Evolutionary conservation across 1,140 invertebrate species (phyloP).

Genomic region (Parasteatoda tepidariorum): DNA sequence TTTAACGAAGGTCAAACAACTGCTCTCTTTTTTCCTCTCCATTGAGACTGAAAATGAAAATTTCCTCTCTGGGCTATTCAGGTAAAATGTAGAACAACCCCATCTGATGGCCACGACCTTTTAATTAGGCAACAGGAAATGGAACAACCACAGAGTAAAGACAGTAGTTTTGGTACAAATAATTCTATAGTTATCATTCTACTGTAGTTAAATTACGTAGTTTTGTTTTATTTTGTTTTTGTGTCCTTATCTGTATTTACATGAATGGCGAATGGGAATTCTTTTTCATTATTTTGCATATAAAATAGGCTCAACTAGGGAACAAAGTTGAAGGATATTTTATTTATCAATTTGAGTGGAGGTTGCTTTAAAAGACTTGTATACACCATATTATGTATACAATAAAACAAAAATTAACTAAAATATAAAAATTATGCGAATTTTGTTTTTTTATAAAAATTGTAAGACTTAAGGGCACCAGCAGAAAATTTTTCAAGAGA

Average conservation of each 20-base stretch:
- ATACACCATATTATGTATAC: too few species aligned
- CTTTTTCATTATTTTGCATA: too few species aligned
- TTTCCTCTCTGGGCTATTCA: conserved; percentile 28
- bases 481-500: too few species aligned
- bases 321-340: too few species aligned
- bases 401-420: too few species aligned
- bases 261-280: too few species aligned
- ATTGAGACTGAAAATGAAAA: conserved; percentile 34
- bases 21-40: conserved; percentile 31
- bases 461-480: too few species aligned
- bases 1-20: conserved; percentile 41
- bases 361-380: too few species aligned
- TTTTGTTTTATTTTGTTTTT: not conserved
- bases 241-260: not conserved
- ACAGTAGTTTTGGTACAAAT: not conserved
- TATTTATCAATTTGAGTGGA: too few species aligned
- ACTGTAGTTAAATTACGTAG: not conserved
- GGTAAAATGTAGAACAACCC: conserved; percentile 1
- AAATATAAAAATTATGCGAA: too few species aligned
- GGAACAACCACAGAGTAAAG: not conserved
- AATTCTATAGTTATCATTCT: not conserved
- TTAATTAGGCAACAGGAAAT: conserved; percentile 23
- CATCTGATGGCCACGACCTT: conserved; percentile 13
- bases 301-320: too few species aligned
- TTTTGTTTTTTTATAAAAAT: too few species aligned